These are phyloP conservation scores for Acipenser transmontanus DNA, from an alignment of 2,797 vertebrate genomes.

Conservation along the genomic window DNA sequence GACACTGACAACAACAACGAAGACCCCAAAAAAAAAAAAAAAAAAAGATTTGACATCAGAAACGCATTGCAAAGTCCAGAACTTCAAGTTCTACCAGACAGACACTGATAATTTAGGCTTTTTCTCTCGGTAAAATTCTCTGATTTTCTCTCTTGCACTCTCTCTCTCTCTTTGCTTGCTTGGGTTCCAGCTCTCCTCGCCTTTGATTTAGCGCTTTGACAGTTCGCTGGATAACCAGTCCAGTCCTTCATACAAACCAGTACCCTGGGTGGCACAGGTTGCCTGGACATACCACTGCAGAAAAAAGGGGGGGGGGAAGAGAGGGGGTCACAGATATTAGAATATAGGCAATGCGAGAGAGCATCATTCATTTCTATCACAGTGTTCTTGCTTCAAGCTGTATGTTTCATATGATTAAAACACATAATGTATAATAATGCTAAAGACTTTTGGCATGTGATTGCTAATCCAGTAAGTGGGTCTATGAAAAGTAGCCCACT, in stretches of 20 bases:
- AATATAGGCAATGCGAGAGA: neutral
- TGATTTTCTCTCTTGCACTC: conserved; percentile 27
- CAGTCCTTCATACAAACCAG: conserved; percentile 73
- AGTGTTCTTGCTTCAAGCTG: no score
- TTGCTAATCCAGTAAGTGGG: no score
- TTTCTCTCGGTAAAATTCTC: conserved; percentile 36
- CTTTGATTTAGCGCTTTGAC: conserved; percentile 54
- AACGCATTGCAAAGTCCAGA: conserved; percentile 44
- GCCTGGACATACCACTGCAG: conserved; percentile 75
- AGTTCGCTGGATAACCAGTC: conserved; percentile 75
- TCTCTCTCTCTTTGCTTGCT: conserved; percentile 22
- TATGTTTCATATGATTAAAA: no score
- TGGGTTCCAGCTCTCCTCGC: conserved; percentile 26
- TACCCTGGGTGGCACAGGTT: conserved; percentile 76
- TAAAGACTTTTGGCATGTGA: no score
- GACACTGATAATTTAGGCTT: conserved; percentile 31
- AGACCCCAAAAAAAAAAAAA: conserved; percentile 26
- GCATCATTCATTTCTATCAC: no score
- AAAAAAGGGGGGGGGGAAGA: conserved; percentile 17
- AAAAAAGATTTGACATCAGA: conserved; percentile 33
- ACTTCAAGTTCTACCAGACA: conserved; percentile 38
- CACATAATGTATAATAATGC: no score
- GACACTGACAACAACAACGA: conserved; percentile 29
- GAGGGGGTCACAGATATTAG: neutral
- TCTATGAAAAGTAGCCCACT: neutral